phyloP scores from a whole-genome alignment of 2,888 invertebrate genomes.

The Metopia argyrocephala region DNA sequence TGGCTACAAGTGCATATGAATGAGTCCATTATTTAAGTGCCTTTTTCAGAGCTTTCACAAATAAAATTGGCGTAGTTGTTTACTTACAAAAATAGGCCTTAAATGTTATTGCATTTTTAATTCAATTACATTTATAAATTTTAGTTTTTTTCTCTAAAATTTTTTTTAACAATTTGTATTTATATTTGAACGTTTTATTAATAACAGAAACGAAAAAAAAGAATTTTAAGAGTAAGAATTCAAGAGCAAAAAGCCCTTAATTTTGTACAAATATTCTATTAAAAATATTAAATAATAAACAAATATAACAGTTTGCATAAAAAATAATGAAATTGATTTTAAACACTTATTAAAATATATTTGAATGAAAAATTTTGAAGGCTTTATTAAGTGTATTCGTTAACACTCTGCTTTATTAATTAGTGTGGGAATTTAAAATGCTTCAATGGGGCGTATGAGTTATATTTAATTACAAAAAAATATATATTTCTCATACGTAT shows the following conservation, averaged over 20 bases:
- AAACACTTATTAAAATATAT: too few relatives aligned
- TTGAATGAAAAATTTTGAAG: too few relatives aligned
- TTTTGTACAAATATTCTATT: too few relatives aligned
- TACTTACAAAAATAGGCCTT: conserved; percentile 1
- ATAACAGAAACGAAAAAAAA: not conserved
- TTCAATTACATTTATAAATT: conserved; percentile 15
- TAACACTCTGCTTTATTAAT: too few relatives aligned
- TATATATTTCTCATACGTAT: too few relatives aligned
- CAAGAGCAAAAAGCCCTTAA: not conserved
- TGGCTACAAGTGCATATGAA: conserved; percentile 24
- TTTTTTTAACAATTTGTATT: not conserved
- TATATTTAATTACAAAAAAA: too few relatives aligned
- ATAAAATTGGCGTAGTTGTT: not conserved
- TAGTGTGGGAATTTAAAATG: too few relatives aligned
- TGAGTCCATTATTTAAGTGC: conserved; percentile 50
- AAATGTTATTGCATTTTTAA: conserved; percentile 51
- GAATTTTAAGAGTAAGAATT: not conserved
- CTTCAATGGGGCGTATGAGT: too few relatives aligned
- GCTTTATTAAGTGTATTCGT: too few relatives aligned
- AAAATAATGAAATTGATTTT: too few relatives aligned
- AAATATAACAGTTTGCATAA: too few relatives aligned
- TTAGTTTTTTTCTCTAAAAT: not conserved
- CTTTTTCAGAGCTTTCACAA: conserved; percentile 11
- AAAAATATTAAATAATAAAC: too few relatives aligned
- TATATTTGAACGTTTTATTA: not conserved